Base-by-base conservation (phyloP, 2,113 vertebrate species). In the Tinamus guttatus region DNA sequence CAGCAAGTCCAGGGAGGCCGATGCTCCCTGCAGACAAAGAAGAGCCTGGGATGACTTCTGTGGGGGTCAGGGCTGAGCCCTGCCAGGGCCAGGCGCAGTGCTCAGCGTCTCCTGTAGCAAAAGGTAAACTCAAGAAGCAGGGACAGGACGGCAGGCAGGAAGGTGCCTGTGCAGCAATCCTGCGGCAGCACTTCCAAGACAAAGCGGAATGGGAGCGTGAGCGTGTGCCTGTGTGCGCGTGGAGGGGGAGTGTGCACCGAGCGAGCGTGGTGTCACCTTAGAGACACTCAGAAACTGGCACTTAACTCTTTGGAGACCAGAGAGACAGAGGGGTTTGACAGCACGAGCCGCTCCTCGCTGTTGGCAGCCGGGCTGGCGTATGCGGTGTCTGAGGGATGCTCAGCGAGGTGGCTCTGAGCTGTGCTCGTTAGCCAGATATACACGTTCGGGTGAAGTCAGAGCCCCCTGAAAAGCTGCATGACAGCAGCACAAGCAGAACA, bases 201-300 rank as follows among this genome's bases (percentile, higher is more conserved):
- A 91, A 89, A 74, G 89, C 89, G 76, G 81, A 92, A 78, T 45
- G 71, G 32, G 69, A 91, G 75, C 65, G 36, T 81, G 78, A 94
- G 94, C 45, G 68, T 79, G 86, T 70, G 89, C n/a, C 27, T 91
- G 93, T 67, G 30, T 13, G 34, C 7, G 9, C 41, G 59, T 20
- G 91, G 91, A 94, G 73, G 54, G 88, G 62, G 93, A 52, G 80
- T 47, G 89, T 59, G 83, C 79, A 67, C 45, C 4, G 41, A 91
- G 40, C 1, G 56, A 95, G 95, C 65, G 58, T 87, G 30, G 83
- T 94, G 95, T 97, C 97, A 97, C 97, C 98, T 97, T 90, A 95
- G 97, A 95, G 97, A 97, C 97, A 87, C 91, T 79, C 34, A 3
- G 63, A 76, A 89, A 90, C 64, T 92, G 94, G 81, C 69, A 89